A percentile compares a stretch with the other conserved stretches of the same genome.
These are phyloP conservation scores for Coreius guichenoti DNA, from an alignment of 2,797 vertebrate genomes.

Conservation along the genomic window DNA sequence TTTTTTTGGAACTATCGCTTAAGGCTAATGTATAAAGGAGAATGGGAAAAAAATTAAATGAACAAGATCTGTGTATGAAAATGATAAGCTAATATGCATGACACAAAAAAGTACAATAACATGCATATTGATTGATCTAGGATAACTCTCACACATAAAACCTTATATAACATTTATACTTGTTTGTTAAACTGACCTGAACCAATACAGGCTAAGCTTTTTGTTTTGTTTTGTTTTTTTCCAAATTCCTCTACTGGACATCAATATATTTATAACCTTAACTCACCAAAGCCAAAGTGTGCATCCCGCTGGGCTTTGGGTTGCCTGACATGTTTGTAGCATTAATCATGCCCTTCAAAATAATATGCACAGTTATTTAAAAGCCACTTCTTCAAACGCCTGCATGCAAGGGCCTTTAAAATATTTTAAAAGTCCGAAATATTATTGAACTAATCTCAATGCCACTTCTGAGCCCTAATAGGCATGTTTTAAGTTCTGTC, in stretches of 20 bases:
- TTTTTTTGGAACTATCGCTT: too few relatives aligned
- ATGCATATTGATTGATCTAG: background rate
- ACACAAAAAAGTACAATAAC: background rate
- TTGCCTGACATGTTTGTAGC: conserved; percentile 7
- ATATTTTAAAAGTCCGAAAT: conserved; percentile 20
- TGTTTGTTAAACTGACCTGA: background rate
- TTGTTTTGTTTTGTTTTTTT: background rate
- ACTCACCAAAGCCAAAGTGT: background rate
- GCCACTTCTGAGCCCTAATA: background rate
- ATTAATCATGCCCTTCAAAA: conserved; percentile 20
- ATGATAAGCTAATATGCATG: background rate
- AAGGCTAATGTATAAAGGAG: background rate
- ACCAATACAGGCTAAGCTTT: background rate
- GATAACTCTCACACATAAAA: background rate
- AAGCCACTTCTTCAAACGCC: conserved; percentile 15
- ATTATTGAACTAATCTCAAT: conserved; percentile 17
- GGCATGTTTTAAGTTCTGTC: conserved; percentile 17
- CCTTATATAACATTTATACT: background rate
- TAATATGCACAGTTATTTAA: conserved; percentile 8
- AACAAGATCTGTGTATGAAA: background rate
- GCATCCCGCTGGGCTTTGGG: background rate
- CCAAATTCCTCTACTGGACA: conserved; percentile 6
- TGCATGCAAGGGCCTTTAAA: conserved; percentile 4
- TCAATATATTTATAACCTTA: conserved; percentile 9
- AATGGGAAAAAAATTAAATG: background rate